Evolutionary conservation across 2,797 vertebrate species (phyloP).

Genomic region (Gephyroberyx darwinii): DNA sequence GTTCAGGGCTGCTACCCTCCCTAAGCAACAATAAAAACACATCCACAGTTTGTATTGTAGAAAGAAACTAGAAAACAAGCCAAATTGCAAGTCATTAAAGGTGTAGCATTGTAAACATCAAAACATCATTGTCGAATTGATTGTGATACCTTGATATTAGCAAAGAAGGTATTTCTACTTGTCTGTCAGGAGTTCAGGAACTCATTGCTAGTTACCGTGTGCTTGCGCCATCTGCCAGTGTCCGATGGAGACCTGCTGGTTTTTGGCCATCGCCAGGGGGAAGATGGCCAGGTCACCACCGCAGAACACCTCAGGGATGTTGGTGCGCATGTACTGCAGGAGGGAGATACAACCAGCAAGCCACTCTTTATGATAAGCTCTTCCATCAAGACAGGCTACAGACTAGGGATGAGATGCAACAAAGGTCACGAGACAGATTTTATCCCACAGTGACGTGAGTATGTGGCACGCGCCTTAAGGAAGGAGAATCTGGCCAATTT

Average conservation of each 20-base stretch:
- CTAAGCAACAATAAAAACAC: constrained; percentile 61
- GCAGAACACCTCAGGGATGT: constrained; percentile 79
- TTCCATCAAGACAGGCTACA: too few relatives aligned
- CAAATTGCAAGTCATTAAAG: too few relatives aligned
- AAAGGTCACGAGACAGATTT: neutral
- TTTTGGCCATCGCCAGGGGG: constrained; percentile 79
- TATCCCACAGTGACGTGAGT: neutral
- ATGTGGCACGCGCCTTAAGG: too few relatives aligned
- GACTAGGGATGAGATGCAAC: too few relatives aligned
- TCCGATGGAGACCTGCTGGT: constrained; percentile 76
- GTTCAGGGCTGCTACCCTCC: constrained; percentile 84
- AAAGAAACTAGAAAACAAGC: neutral
- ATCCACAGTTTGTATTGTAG: neutral
- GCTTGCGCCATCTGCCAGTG: constrained; percentile 90
- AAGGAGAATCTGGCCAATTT: too few relatives aligned
- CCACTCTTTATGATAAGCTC: neutral
- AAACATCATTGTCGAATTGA: too few relatives aligned
- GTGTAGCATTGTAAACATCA: too few relatives aligned
- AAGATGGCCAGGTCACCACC: constrained; percentile 87
- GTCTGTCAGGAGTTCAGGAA: neutral
- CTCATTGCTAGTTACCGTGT: constrained; percentile 77
- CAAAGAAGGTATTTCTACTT: too few relatives aligned
- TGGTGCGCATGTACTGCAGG: constrained; percentile 85
- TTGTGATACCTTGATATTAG: too few relatives aligned
- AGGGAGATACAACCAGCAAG: neutral